A percentile compares a stretch with the other conserved stretches of the same genome.
These are phyloP conservation scores for Tigriopus californicus DNA, from an alignment of 2,888 invertebrate genomes.

Conservation along the genomic window DNA sequence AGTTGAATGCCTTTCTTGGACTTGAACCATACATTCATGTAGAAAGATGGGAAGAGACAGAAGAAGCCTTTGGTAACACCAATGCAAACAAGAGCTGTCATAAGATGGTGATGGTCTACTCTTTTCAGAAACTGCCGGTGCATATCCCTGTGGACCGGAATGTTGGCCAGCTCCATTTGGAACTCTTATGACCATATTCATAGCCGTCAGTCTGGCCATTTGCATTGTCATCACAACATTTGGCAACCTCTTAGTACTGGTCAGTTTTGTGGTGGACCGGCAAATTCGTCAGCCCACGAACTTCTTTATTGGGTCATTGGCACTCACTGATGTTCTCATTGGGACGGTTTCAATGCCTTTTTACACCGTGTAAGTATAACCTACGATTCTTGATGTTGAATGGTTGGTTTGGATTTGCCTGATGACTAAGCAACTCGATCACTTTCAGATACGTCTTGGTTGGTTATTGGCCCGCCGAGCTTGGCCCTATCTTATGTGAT, in stretches of 20 bases:
- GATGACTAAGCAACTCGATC: too few species aligned
- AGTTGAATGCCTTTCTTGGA: too few species aligned
- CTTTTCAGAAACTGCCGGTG: too few species aligned
- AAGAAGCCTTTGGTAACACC: too few species aligned
- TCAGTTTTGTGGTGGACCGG: conserved; percentile 52
- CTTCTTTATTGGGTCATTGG: conserved; percentile 95
- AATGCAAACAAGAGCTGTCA: too few species aligned
- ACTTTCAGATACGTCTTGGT: conserved; percentile 54
- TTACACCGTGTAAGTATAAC: conserved; percentile 49
- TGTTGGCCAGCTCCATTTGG: conserved; percentile 36
- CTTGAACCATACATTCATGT: too few species aligned
- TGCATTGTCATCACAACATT: conserved; percentile 81
- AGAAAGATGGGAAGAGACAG: too few species aligned
- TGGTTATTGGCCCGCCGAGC: conserved; percentile 66
- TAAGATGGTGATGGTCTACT: too few species aligned
- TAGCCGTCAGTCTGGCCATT: conserved; percentile 64
- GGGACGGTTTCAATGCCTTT: conserved; percentile 97
- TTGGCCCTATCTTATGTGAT: conserved; percentile 87
- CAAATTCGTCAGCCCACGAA: conserved; percentile 77
- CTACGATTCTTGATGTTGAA: not conserved
- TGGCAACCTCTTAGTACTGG: conserved; percentile 83
- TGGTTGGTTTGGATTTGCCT: not conserved
- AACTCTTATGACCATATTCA: conserved; percentile 70
- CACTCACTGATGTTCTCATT: conserved; percentile 89
- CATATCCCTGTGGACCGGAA: conserved; percentile 11